A percentile compares a stretch with the other conserved stretches of the same genome.
These are phyloP conservation scores for Gadus macrocephalus DNA, from an alignment of 2,113 vertebrate species.

Conservation along the genomic window DNA sequence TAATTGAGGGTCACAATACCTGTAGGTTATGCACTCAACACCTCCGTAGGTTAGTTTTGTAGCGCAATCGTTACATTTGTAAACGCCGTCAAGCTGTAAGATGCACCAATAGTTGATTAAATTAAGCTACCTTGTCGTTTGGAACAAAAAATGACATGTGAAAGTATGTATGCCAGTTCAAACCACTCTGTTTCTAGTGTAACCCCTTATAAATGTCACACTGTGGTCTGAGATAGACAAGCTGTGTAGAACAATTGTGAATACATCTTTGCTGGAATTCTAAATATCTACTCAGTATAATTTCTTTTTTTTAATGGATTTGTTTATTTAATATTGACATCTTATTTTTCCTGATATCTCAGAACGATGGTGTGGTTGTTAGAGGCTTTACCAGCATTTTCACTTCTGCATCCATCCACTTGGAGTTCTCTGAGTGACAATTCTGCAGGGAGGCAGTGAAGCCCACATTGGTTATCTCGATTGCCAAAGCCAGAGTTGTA, in stretches of 20 bases:
- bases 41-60: constrained; percentile 21
- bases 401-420: background rate
- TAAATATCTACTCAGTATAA: too few relatives aligned
- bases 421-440: background rate
- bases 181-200: too few relatives aligned
- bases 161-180: background rate
- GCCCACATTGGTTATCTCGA: background rate
- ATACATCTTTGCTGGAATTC: too few relatives aligned
- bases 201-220: too few relatives aligned
- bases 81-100: constrained; percentile 29
- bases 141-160: background rate
- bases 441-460: background rate
- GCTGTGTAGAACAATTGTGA: too few relatives aligned
- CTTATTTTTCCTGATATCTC: background rate
- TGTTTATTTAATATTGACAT: background rate
- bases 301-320: background rate
- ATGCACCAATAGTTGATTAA: background rate
- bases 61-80: constrained; percentile 5
- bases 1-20: constrained; percentile 29
- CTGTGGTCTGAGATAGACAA: too few relatives aligned
- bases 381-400: background rate
- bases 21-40: constrained; percentile 40
- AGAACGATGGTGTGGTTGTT: background rate
- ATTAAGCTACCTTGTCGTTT: background rate
- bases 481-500: background rate